Evolutionary conservation across 2,113 vertebrate species (phyloP).

Genomic region (Aptenodytes patagonicus): DNA sequence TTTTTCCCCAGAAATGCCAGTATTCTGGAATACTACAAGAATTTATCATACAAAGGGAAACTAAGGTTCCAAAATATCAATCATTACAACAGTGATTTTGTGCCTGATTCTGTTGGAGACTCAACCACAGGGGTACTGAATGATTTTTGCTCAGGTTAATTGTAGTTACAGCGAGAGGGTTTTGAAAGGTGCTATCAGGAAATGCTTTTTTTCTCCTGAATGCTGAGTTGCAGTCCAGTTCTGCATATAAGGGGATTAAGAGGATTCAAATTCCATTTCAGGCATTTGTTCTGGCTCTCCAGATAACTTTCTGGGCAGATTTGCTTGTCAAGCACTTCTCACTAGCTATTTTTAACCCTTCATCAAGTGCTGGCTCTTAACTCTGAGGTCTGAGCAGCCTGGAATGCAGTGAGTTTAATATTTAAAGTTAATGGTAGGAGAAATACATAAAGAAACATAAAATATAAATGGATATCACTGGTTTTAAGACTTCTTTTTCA

Average conservation of each 20-base stretch:
- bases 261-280: conserved; percentile 76
- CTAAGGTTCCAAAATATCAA: not conserved
- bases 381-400: conserved; percentile 57
- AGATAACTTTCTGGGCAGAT: conserved; percentile 72
- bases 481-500: not conserved
- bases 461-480: not conserved
- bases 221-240: conserved; percentile 44
- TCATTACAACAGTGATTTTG: not conserved
- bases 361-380: conserved; percentile 70
- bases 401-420: conserved; percentile 58
- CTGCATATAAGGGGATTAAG: conserved; percentile 73
- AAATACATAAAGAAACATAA: not conserved
- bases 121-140: not conserved
- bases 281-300: conserved; percentile 68
- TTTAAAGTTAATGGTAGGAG: conserved; percentile 32
- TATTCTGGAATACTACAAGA: not conserved
- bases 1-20: not conserved
- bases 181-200: not conserved
- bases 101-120: not conserved
- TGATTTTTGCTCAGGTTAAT: not conserved
- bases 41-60: not conserved
- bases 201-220: conserved; percentile 24
- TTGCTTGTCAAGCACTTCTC: conserved; percentile 72
- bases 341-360: conserved; percentile 78
- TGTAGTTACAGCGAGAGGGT: not conserved